These are phyloP conservation scores for Drosophila cracens DNA, from an alignment of 2,888 invertebrate species.

Conservation along the genomic window DNA sequence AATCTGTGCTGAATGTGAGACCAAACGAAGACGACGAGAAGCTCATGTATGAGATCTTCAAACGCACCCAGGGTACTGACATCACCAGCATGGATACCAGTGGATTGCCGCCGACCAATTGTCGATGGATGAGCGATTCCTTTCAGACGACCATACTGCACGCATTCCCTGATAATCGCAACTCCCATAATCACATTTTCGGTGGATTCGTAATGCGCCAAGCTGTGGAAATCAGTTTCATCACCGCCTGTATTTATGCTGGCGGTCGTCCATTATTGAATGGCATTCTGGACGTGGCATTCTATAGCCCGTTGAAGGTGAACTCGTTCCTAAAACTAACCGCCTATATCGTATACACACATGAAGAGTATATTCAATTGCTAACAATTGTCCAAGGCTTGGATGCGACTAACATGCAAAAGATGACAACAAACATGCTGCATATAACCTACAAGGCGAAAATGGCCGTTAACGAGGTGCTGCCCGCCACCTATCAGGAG, in stretches of 20 bases:
- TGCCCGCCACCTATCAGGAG: constrained; percentile 45
- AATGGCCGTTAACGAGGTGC: constrained; percentile 85
- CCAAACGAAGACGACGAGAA: constrained; percentile 88
- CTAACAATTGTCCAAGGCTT: constrained; percentile 88
- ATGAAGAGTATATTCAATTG: constrained; percentile 87
- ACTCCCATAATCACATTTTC: constrained; percentile 90
- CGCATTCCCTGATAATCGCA: constrained; percentile 89
- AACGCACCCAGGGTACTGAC: constrained; percentile 86
- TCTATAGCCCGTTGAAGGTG: constrained; percentile 89
- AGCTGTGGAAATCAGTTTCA: constrained; percentile 90
- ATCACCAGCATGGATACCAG: constrained; percentile 85
- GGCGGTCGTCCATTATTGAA: constrained; percentile 86
- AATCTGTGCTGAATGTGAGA: constrained; percentile 87
- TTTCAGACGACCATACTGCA: constrained; percentile 87
- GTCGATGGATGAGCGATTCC: constrained; percentile 88
- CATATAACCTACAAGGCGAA: constrained; percentile 88
- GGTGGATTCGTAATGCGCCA: constrained; percentile 92
- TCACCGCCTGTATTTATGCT: constrained; percentile 87
- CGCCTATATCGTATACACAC: constrained; percentile 87
- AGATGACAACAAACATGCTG: constrained; percentile 89
- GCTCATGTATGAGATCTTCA: constrained; percentile 89
- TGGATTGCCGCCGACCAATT: constrained; percentile 86
- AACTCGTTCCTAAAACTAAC: constrained; percentile 89
- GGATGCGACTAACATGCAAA: constrained; percentile 86
- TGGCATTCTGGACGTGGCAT: constrained; percentile 90